Conservation (phyloP, 2,888 invertebrate species). For the Drosophila atripex region DNA sequence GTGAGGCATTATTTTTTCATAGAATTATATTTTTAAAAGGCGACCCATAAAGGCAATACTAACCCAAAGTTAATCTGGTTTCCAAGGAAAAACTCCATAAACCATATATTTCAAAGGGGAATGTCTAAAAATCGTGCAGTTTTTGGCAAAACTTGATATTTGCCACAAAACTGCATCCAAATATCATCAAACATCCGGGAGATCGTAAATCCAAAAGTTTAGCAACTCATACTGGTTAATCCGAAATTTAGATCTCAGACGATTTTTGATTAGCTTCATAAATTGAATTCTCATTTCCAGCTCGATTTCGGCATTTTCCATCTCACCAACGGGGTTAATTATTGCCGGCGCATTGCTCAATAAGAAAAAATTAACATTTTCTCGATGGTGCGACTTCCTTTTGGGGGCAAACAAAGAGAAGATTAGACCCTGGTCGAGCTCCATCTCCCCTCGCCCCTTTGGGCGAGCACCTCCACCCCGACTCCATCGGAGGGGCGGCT, state of each 20-base stretch:
- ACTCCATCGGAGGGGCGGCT: conserved; percentile 45
- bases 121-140: neutral
- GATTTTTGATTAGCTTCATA: conserved; percentile 38
- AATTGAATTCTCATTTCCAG: conserved; percentile 49
- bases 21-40: neutral
- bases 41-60: conserved; percentile 16
- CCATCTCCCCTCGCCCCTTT: conserved; percentile 23
- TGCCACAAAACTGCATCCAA: neutral
- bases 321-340: conserved; percentile 71
- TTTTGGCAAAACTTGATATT: neutral
- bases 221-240: conserved; percentile 18
- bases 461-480: conserved; percentile 1
- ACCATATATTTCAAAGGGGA: neutral
- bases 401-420: conserved; percentile 63
- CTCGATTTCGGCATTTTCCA: conserved; percentile 50
- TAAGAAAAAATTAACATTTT: conserved; percentile 73
- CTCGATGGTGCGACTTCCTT: conserved; percentile 57
- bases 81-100: conserved; percentile 17
- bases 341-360: conserved; percentile 66
- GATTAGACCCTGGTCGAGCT: conserved; percentile 63
- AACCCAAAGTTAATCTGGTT: conserved; percentile 47
- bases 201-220: neutral
- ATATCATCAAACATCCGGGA: neutral
- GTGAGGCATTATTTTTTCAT: conserved; percentile 8
- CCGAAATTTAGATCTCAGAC: neutral